A percentile compares a stretch with the other conserved stretches of the same genome.
Evolutionary conservation across 2,888 invertebrate genomes (phyloP).

Genomic region (Choreutis nemorana): DNA sequence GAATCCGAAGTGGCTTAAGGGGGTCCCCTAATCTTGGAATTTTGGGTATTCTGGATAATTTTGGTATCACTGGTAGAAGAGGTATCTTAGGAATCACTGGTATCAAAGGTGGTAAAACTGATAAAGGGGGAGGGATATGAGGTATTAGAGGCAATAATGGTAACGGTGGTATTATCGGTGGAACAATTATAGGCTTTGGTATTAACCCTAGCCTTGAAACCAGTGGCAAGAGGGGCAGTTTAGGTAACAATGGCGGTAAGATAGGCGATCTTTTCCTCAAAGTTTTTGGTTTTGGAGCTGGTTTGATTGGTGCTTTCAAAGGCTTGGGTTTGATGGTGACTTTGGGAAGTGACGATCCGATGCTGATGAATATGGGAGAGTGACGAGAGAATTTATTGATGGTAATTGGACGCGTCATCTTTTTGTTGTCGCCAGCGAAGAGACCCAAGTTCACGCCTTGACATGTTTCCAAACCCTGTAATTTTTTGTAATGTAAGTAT

Average conservation of each 20-base stretch:
- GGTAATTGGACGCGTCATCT: conserved; percentile 20
- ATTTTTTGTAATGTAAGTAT: too few species aligned
- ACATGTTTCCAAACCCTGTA: too few species aligned
- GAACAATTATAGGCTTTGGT: conserved; percentile 13
- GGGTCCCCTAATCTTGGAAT: conserved; percentile 19
- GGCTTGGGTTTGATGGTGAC: conserved; percentile 15
- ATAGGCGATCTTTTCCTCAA: too few species aligned
- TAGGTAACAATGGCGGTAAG: conserved; percentile 11
- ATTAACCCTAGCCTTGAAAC: too few species aligned
- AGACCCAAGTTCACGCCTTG: conserved; percentile 23
- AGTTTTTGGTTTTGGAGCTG: conserved; percentile 6
- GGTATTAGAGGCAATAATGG: conserved; percentile 14
- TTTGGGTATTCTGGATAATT: conserved; percentile 19
- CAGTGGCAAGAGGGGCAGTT: conserved; percentile 12
- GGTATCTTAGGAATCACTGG: conserved; percentile 3
- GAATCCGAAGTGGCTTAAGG: conserved; percentile 1
- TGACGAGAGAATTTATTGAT: conserved; percentile 24
- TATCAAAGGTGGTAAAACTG: conserved; percentile 15
- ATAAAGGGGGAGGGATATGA: conserved; percentile 14
- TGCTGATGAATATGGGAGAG: conserved; percentile 30
- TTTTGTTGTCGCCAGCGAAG: conserved; percentile 27
- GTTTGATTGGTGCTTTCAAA: conserved; percentile 7
- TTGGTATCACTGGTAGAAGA: conserved; percentile 3
- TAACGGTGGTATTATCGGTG: conserved; percentile 12
- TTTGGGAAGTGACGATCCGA: conserved; percentile 19